phyloP scores from a whole-genome alignment of 2,797 vertebrate genomes.

The Echeneis naucrates region DNA sequence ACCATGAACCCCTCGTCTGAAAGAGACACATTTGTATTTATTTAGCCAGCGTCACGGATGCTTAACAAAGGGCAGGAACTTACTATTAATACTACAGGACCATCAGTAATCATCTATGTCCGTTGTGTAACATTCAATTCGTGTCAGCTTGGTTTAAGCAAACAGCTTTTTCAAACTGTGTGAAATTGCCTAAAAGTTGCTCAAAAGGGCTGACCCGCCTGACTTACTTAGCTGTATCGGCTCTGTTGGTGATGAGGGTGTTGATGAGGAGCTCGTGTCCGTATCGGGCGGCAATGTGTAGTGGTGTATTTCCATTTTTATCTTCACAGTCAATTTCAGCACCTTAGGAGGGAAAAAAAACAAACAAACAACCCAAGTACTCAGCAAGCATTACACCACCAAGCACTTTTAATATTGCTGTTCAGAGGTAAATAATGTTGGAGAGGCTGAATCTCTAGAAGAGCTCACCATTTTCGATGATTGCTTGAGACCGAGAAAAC shows the following conservation, averaged over 20 bases:
- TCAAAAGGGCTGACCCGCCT: slow-evolving; percentile 14
- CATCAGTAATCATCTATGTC: slow-evolving; percentile 3
- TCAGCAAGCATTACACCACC: slow-evolving; percentile 14
- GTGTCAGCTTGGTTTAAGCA: not conserved
- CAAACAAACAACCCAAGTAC: slow-evolving; percentile 30
- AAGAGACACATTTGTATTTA: slow-evolving; percentile 28
- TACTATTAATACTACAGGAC: not conserved
- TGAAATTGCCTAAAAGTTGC: not conserved
- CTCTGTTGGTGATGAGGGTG: slow-evolving; percentile 96
- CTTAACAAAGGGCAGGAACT: not conserved
- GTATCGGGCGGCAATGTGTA: slow-evolving; percentile 97
- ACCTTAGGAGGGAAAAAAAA: slow-evolving; percentile 82
- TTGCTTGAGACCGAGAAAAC: slow-evolving; percentile 98
- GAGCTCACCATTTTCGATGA: slow-evolving; percentile 96
- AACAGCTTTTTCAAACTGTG: not conserved
- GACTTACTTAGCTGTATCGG: slow-evolving; percentile 96
- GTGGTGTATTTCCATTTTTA: slow-evolving; percentile 97
- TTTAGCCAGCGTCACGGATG: not conserved
- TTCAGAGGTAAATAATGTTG: slow-evolving; percentile 14
- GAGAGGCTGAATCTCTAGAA: not conserved
- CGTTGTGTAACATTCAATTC: slow-evolving; percentile 14
- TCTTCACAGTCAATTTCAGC: slow-evolving; percentile 98
- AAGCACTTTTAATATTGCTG: slow-evolving; percentile 24
- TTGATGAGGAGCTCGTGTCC: slow-evolving; percentile 98
- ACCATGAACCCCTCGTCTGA: slow-evolving; percentile 95